phyloP scores from a whole-genome alignment of 1,140 invertebrate species.

The Drosophila guanche region DNA sequence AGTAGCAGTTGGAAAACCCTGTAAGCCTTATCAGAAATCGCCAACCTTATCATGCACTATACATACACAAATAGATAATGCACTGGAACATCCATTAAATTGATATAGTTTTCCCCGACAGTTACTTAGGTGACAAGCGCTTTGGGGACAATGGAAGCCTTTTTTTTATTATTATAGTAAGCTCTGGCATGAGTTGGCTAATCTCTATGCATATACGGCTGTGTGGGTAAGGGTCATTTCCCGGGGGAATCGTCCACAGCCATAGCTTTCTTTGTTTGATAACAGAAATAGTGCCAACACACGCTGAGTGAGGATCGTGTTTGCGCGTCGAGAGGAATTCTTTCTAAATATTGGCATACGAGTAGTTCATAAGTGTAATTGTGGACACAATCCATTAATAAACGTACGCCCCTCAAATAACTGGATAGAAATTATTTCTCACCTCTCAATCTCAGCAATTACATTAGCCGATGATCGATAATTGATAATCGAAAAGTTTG shows the following conservation, averaged over 20 bases:
- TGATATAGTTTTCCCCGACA: not conserved
- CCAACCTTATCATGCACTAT: not conserved
- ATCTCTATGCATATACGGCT: slow-evolving; percentile 15
- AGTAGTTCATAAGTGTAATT: not conserved
- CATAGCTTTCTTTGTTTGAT: slow-evolving; percentile 1
- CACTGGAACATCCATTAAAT: not conserved
- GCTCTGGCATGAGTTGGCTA: not conserved
- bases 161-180: slow-evolving; percentile 5
- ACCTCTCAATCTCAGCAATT: not conserved
- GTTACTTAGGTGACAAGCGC: not conserved
- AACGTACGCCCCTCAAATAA: not conserved
- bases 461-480: not conserved
- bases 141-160: not conserved
- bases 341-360: not conserved
- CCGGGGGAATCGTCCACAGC: not conserved
- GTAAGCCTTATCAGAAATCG: too few species aligned
- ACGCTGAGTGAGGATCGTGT: slow-evolving; percentile 27
- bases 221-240: slow-evolving; percentile 6
- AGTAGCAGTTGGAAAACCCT: too few species aligned
- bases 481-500: slow-evolving; percentile 5
- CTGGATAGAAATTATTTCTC: not conserved
- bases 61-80: not conserved
- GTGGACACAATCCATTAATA: too few species aligned
- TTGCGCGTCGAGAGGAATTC: slow-evolving; percentile 1
- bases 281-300: slow-evolving; percentile 5